Evolutionary conservation across 1,140 invertebrate genomes (phyloP).

Genomic region (Drosophila carrolli): DNA sequence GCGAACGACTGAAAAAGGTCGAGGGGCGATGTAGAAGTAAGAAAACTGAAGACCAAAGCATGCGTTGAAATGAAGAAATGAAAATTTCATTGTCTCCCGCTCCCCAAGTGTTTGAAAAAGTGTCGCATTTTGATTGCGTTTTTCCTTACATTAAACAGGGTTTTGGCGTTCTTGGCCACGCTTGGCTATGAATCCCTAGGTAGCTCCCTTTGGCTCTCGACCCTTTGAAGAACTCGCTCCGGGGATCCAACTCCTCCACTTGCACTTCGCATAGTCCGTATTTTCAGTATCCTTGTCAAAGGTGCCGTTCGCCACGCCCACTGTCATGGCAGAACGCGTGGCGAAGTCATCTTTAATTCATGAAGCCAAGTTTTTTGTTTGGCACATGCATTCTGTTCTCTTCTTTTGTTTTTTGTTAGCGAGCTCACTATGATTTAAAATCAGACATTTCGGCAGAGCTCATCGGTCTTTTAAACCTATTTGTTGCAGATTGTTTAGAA

Average conservation of each 20-base stretch:
- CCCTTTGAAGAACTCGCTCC: slow-evolving; percentile 57
- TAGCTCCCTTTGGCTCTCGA: neutral
- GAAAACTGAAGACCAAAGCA: slow-evolving; percentile 14
- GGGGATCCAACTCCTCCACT: slow-evolving; percentile 27
- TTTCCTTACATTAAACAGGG: slow-evolving; percentile 72
- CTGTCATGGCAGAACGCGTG: slow-evolving; percentile 36
- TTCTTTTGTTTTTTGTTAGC: slow-evolving; percentile 20
- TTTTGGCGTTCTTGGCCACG: slow-evolving; percentile 58
- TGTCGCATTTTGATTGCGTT: slow-evolving; percentile 82
- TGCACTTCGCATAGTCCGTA: slow-evolving; percentile 43
- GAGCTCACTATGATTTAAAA: slow-evolving; percentile 35
- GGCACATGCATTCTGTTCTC: slow-evolving; percentile 22
- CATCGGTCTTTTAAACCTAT: slow-evolving; percentile 9
- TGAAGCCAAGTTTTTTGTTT: slow-evolving; percentile 52
- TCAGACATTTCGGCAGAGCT: neutral
- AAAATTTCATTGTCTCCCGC: slow-evolving; percentile 76
- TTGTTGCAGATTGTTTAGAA: slow-evolving; percentile 17
- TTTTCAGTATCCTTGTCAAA: slow-evolving; percentile 43
- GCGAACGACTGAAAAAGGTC: slow-evolving; percentile 37
- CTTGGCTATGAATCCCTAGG: slow-evolving; percentile 35
- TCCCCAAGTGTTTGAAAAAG: slow-evolving; percentile 79
- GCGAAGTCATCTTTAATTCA: slow-evolving; percentile 76
- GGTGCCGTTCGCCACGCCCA: slow-evolving; percentile 48
- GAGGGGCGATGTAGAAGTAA: neutral
- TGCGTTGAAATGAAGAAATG: slow-evolving; percentile 77